These are phyloP conservation scores for Caenorhabditis drosophilae DNA, from an alignment of 2,888 invertebrate genomes.

Conservation along the genomic window DNA sequence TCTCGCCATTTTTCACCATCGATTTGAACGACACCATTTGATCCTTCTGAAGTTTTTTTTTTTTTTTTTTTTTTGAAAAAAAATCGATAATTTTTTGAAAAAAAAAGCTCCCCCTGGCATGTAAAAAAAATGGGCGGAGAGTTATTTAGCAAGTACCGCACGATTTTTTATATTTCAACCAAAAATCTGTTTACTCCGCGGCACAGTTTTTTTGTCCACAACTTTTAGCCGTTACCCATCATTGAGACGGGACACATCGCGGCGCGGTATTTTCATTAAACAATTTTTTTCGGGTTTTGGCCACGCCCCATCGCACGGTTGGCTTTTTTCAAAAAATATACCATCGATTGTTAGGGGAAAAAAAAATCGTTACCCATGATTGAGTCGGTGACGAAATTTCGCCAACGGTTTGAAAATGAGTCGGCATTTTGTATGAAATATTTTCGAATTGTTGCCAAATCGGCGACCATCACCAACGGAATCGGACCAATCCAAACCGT, in stretches of 20 bases:
- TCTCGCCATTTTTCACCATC: constrained; percentile 68
- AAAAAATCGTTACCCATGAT: constrained; percentile 55
- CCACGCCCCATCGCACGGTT: too few species aligned
- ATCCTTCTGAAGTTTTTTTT: constrained; percentile 48
- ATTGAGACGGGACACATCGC: too few species aligned
- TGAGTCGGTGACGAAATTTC: constrained; percentile 65
- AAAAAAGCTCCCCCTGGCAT: background rate
- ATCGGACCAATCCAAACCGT: constrained; percentile 68
- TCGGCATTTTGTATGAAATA: constrained; percentile 65
- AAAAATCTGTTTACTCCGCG: too few species aligned
- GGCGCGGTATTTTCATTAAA: background rate
- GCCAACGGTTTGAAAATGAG: constrained; percentile 65
- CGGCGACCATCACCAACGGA: constrained; percentile 64
- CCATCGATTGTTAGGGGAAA: too few species aligned
- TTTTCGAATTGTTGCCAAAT: constrained; percentile 49
- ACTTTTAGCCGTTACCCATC: too few species aligned
- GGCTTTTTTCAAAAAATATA: too few species aligned
- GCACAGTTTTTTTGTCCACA: too few species aligned
- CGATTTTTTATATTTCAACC: background rate
- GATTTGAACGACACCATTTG: constrained; percentile 67
- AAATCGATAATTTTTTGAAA: background rate
- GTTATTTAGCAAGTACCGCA: background rate
- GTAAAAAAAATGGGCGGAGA: too few species aligned
- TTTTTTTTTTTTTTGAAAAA: background rate
- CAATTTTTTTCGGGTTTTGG: background rate